These are phyloP conservation scores for Ophiodon elongatus DNA, from an alignment of 2,113 vertebrate species.

Conservation along the genomic window DNA sequence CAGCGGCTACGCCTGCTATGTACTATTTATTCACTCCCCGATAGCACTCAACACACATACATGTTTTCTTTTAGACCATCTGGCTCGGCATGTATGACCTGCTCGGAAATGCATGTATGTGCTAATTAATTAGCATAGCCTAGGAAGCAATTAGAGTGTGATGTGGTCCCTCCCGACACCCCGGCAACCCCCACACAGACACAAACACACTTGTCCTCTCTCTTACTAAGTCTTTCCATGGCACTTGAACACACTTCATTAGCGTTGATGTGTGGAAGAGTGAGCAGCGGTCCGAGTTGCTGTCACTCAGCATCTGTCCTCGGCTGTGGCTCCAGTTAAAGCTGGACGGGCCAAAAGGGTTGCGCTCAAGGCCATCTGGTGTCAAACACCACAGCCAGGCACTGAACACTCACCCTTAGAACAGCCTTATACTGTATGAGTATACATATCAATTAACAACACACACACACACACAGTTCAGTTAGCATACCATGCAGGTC, in stretches of 20 bases:
- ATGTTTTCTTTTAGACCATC: slow-evolving; percentile 80
- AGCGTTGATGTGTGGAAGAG: slow-evolving; percentile 77
- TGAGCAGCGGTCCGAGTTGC: slow-evolving; percentile 57
- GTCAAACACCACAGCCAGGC: slow-evolving; percentile 11
- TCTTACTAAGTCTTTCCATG: slow-evolving; percentile 58
- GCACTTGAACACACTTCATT: slow-evolving; percentile 80
- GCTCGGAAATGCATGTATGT: slow-evolving; percentile 79
- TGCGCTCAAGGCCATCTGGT: slow-evolving; percentile 39
- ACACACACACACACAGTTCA: not conserved
- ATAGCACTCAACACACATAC: slow-evolving; percentile 70
- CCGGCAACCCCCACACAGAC: not conserved
- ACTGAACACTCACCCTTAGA: not conserved
- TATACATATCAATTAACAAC: not conserved
- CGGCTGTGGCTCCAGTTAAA: not conserved
- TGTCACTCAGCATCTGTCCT: slow-evolving; percentile 69
- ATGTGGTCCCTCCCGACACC: slow-evolving; percentile 40
- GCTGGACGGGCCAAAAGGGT: slow-evolving; percentile 30
- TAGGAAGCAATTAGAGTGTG: slow-evolving; percentile 81
- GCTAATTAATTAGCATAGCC: slow-evolving; percentile 85
- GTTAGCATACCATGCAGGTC: not conserved
- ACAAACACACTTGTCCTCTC: slow-evolving; percentile 35
- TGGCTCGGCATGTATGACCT: slow-evolving; percentile 78
- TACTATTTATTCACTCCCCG: slow-evolving; percentile 63
- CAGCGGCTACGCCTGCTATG: slow-evolving; percentile 58
- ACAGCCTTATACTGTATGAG: not conserved